phyloP scores from a whole-genome alignment of 2,113 vertebrate species.

The Gymnogyps californianus region DNA sequence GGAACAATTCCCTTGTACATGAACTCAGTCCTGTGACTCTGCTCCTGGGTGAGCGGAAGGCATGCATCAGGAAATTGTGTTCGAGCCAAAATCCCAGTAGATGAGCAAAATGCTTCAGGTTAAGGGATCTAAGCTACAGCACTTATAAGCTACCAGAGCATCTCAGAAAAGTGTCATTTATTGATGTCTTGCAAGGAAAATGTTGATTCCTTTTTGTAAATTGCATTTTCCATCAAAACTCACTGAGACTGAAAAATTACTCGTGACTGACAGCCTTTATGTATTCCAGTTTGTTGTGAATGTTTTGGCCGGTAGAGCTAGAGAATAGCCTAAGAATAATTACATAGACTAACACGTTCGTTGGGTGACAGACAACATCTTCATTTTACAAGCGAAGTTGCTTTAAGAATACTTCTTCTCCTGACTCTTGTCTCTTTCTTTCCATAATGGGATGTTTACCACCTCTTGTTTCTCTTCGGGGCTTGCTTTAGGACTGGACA shows the following conservation, averaged over 20 bases:
- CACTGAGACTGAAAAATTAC: slow-evolving; percentile 17
- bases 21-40: neutral
- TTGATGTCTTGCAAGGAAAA: slow-evolving; percentile 27
- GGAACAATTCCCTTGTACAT: neutral
- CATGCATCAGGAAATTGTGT: neutral
- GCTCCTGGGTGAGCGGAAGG: neutral
- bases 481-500: neutral
- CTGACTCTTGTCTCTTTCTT: neutral
- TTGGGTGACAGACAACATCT: slow-evolving; percentile 29
- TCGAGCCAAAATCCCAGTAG: neutral
- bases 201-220: slow-evolving; percentile 40
- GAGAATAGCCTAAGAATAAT: slow-evolving; percentile 14
- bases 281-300: neutral
- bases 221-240: slow-evolving; percentile 42
- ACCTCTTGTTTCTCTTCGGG: neutral
- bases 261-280: slow-evolving; percentile 15
- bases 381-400: neutral
- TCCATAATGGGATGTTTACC: neutral
- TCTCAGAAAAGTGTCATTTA: neutral
- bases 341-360: neutral
- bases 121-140: neutral
- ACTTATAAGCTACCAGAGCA: neutral
- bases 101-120: neutral
- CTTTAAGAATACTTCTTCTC: neutral
- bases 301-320: neutral